Evolutionary conservation across 2,888 invertebrate genomes (phyloP).

Genomic region (Cheilosia impressa): DNA sequence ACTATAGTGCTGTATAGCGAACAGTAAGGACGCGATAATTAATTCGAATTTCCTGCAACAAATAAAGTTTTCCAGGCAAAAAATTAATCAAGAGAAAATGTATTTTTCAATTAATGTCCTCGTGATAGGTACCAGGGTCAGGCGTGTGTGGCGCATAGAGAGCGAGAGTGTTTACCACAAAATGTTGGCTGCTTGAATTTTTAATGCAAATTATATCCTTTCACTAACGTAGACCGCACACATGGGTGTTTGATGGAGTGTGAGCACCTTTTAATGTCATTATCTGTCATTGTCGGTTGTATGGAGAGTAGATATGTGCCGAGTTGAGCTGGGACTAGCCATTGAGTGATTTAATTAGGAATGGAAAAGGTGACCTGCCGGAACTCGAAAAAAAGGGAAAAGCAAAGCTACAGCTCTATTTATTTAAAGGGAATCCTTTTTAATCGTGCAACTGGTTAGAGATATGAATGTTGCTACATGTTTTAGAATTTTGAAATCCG

Average conservation of each 20-base stretch:
- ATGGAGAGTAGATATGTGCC: not conserved
- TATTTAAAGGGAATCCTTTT: not conserved
- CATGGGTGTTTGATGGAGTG: conserved; percentile 5
- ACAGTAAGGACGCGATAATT: conserved; percentile 59
- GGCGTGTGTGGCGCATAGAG: conserved; percentile 8
- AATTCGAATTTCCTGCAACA: conserved; percentile 61
- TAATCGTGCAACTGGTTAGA: too few species aligned
- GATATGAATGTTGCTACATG: too few species aligned
- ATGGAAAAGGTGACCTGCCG: not conserved
- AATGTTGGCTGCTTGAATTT: conserved; percentile 52
- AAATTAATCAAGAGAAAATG: conserved; percentile 69
- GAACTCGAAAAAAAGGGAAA: not conserved
- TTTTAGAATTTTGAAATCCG: too few species aligned
- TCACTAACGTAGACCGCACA: conserved; percentile 47
- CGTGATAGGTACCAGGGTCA: conserved; percentile 36
- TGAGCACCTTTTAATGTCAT: conserved; percentile 52
- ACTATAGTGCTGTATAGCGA: conserved; percentile 14
- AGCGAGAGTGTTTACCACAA: conserved; percentile 35
- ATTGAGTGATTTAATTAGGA: conserved; percentile 29
- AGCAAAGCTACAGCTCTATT: not conserved
- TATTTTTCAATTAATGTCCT: conserved; percentile 71
- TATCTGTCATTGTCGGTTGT: conserved; percentile 24
- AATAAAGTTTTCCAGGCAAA: conserved; percentile 44
- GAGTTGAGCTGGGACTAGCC: not conserved
- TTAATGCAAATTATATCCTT: conserved; percentile 62